Base-by-base conservation (phyloP, 2,888 invertebrate genomes). In the Epistrophe eligans region DNA sequence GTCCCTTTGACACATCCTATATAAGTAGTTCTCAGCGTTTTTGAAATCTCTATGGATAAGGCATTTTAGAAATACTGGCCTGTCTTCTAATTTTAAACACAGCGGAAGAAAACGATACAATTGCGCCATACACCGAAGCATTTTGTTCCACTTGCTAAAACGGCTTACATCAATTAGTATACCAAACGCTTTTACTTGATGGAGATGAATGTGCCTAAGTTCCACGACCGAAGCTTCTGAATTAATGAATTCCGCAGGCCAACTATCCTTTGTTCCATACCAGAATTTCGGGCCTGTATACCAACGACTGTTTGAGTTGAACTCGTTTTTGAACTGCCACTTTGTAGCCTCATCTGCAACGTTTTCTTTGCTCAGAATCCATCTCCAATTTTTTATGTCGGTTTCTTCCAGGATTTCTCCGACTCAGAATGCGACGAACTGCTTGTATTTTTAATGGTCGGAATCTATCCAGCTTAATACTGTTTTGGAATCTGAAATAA, bases 341-440 rank as follows among this genome's bases (percentile, higher is more conserved):
- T 35, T 35, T 35, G 35, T 35, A 9, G 35, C 35, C 35, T 35
- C 35, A 35, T 35, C 35, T 35, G 35, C 35, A 7, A 35, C 35
- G 6, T 35, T 35, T 35, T 35, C 35, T 35, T 35, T 35, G 9
- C 35, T 35, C 9, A 9, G 45, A 0, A 57, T 19, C 74, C 74
- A 64, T n/a, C 50, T 73, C 73, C 62, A 73, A 11, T 62, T 35
- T 10, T 38, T 62, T 43, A n/a, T 24, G 6, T 28, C 48, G 8
- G 60, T 67, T 2, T 32, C 58, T 60, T 87, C 66, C 3, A 67
- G 45, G n/a, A 77, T 67, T 73, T 77, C 77, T 19, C 50, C 28
- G 5, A 28, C 5, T 5, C 28, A 5, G 28, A 28, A 28, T 2
- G 28, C 28, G 28, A 28, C 28, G 5, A 28, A 28, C 28, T 32